Evolutionary conservation across 2,797 vertebrate species (phyloP), one percentile per base, ranked within the genome.

Genomic region (Enteromius afrohamiltoni): DNA sequence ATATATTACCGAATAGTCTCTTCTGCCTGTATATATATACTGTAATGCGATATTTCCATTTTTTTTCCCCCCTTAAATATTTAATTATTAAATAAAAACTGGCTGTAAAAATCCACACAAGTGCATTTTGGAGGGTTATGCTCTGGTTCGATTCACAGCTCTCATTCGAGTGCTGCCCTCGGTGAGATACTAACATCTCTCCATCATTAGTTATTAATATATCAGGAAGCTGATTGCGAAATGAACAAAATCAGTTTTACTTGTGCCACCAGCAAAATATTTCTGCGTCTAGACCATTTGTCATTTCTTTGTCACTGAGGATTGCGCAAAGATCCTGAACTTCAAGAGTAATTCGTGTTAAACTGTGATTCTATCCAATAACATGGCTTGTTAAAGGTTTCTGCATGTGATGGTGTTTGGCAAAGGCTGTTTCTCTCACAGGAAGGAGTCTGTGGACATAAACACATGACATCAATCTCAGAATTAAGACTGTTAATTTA

Each of bases 401-500:
- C 29, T 64, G 45, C 45, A 42, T 64, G 55, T 68, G 9, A 53
- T n/a, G 42, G 37, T n/a, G 68, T 60, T 45, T 10, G 9, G 53
- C 53, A 55, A 55, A 55, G 53, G 8, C 34, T 67, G 23, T 60
- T 8, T 67, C 9, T 37, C 6, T 53, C 9, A 51, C 73, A 55
- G 53, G 40, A 55, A 16, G 6, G 45, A 37, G 21, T 14, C 21
- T 26, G 23, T 26, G 34, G 65, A 80, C 67, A 31, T 31, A 17
- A 17, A 31, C 60, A 34, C 62, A 17, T 19, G 77, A 79, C 67
- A 7, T 79, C 77, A 53, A 53, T 29, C 67, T 60, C 51, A 19
- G 45, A 79, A 89, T 92, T 88, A 91, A 89, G 92, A 92, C 92
- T 93, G 91, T 89, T 91, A 86, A 91, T 90, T 92, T 92, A 93